Percentiles rank a stretch among this genome's conserved stretches.
Evolutionary conservation across 2,113 vertebrate genomes (phyloP).

Genomic region (Agelaius phoeniceus): DNA sequence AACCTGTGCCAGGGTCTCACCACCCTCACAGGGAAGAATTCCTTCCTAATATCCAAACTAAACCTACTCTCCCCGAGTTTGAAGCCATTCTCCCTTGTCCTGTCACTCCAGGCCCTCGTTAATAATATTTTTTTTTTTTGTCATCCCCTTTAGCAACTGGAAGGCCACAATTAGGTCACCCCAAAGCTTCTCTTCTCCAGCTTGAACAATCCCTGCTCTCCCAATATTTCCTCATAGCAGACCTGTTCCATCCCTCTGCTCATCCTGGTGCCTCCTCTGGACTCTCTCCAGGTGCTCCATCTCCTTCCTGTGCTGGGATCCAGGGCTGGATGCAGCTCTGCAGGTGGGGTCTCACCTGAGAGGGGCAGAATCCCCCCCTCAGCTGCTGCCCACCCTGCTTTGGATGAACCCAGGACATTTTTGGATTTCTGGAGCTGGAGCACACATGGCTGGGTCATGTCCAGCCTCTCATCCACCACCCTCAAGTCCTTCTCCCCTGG

Average conservation of each 20-base stretch:
- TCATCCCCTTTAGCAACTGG: background rate
- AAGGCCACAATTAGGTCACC: background rate
- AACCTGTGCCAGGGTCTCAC: rapidly evolving
- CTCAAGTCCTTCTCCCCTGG: background rate
- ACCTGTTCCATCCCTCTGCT: background rate
- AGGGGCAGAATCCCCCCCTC: background rate
- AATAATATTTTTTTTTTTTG: background rate
- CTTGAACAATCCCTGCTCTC: background rate
- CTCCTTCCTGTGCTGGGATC: background rate
- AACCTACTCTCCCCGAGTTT: background rate
- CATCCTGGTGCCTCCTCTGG: background rate
- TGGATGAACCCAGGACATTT: background rate
- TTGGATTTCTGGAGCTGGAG: background rate
- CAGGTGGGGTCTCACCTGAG: background rate
- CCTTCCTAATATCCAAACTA: background rate
- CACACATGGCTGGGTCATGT: background rate
- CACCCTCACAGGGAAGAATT: background rate
- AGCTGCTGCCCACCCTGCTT: rapidly evolving
- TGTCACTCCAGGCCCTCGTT: background rate
- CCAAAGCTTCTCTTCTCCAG: background rate
- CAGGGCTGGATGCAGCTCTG: background rate
- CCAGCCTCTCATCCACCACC: background rate
- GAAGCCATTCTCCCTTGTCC: background rate
- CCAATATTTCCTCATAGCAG: background rate
- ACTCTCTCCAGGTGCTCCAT: rapidly evolving